Base-by-base conservation (phyloP, 2,888 invertebrate genomes). In the Pandemis heparana region DNA sequence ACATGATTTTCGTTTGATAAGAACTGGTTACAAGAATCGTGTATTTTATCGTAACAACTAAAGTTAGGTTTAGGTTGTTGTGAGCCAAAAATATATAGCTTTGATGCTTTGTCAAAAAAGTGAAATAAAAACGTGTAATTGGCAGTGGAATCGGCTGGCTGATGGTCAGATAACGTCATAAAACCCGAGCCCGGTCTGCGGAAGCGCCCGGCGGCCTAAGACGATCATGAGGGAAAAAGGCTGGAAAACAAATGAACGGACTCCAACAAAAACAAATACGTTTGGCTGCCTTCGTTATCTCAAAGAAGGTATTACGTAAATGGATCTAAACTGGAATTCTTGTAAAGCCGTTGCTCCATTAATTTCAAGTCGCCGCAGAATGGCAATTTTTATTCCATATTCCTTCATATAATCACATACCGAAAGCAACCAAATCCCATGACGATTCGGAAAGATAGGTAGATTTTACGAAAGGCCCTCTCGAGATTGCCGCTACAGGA, bases 281-380 rank as follows among this genome's bases (percentile, higher is more conserved):
- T 69, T 51, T 14, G 43, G 53, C 62, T 41, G 61, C 53, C 14
- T 63, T 70, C 51, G 43, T 48, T 32, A 70, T 53, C 43, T 70
- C 70, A 70, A 70, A 70, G 43, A 62, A 51, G 23, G 53, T 63
- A 70, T 70, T 63, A 70, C 51, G 63, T 16, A 32, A 70, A 70
- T 63, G 53, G 16, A 18, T 14, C 70, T 62, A n/a, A 63, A 41
- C 41, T 43, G 46, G 32, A 64, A 43, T 69, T 51, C 51, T 51
- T 62, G 48, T 5, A 48, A 69, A 61, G 12, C 56, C 12, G 56
- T 6, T 60, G 32, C 41, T 67, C 43, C 43, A 67, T 59, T 68
- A 18, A 63, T 16, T 70, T 53, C 18, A 46, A 53, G 41, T 63
- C 14, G 41, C 39, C 69, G 14, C 70, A 56, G 62, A 43, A 63